Conservation (phyloP, 1,140 invertebrate species). For the Euwallacea fornicatus region DNA sequence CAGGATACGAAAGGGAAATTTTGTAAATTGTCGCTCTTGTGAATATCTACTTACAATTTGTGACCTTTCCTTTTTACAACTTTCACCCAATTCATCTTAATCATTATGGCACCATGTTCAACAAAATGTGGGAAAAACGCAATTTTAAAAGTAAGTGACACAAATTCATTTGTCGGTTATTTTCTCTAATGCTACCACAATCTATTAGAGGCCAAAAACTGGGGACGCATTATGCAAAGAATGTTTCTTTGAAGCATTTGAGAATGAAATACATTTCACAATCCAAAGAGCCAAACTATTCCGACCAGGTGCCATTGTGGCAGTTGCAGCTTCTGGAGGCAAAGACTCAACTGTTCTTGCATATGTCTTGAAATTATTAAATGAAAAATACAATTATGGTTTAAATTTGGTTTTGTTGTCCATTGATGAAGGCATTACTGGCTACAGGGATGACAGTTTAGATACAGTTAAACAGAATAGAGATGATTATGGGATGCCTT, state of each 20-base stretch:
- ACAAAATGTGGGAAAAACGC: conserved; percentile 72
- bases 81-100: neutral
- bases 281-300: conserved; percentile 87
- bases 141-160: conserved; percentile 64
- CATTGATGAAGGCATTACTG: conserved; percentile 98
- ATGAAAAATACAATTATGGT: conserved; percentile 90
- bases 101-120: conserved; percentile 66
- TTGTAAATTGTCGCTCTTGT: too few species aligned
- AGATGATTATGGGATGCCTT: conserved; percentile 88
- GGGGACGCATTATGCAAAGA: conserved; percentile 91
- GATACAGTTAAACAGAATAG: conserved; percentile 95
- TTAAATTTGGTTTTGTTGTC: conserved; percentile 91
- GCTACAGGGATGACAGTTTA: conserved; percentile 97
- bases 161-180: neutral
- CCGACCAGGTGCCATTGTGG: conserved; percentile 82
- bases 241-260: conserved; percentile 94
- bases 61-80: neutral
- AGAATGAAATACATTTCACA: conserved; percentile 95
- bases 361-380: conserved; percentile 88
- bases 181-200: neutral
- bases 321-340: conserved; percentile 95
- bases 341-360: conserved; percentile 99
- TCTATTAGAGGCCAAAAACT: conserved; percentile 80
- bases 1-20: too few species aligned
- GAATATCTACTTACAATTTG: too few species aligned